Evolutionary conservation across 2,888 invertebrate species (phyloP), one percentile per base, ranked within the genome.

Genomic region (Monoplex corrugatus): DNA sequence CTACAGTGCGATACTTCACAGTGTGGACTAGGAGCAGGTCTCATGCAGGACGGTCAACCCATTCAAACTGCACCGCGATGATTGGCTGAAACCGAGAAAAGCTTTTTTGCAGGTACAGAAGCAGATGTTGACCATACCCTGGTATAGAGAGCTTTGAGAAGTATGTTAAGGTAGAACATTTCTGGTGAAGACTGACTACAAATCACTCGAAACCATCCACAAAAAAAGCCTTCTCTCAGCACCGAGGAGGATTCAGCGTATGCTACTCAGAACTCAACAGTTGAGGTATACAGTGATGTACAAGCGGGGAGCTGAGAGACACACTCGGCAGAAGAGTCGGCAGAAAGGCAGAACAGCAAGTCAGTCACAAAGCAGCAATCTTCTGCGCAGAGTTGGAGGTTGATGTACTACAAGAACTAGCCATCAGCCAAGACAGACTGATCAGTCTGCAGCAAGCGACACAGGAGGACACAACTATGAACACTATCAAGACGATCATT

Each of bases 281-380:
- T 78, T 40, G 19, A 40, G 40, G 23, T 78, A 78, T 40, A 43
- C 78, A 6, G 78, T 78, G 23, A 23, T 78, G 16, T 78, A 78
- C 78, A 78, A 78, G 40, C 78, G 40, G 19, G 78, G 78, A 78
- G 19, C 78, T 38, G 78, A 78, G n/a, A 78, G 78, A 78, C 78
- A 78, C 78, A 10, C 78, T 78, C 78, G 40, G 78, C n/a, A 38
- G 40, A 78, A 40, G 40, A n/a, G 38, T 78, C 38, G 40, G 40
- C 6, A 19, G 40, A 16, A 78, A 78, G 40, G 40, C 38, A 40
- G 78, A 78, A 40, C 19, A 78, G 40, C 78, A 38, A 23, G 40
- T 19, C 13, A 78, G 40, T 23, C 28, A 40, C 38, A 78, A 78
- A 40, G 78, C 38, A 78, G 40, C 40, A 3, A 32, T 38, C 6